Conservation (phyloP, 1,140 invertebrate species). For the Lepidurus arcticus region DNA sequence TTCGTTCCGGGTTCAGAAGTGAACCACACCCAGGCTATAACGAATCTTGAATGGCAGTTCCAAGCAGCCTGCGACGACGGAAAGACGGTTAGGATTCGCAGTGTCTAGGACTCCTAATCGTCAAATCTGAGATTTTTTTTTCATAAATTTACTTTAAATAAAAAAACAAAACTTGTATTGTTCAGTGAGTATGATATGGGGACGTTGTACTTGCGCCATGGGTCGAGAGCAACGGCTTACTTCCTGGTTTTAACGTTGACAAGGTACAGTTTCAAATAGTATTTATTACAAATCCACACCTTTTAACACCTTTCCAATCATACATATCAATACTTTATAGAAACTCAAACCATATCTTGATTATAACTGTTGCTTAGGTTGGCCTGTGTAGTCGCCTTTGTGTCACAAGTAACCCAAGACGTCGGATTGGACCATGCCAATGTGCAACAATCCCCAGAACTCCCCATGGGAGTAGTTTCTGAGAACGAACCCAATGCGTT, state of each 20-base stretch:
- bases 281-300: neutral
- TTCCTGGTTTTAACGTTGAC: constrained; percentile 7
- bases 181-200: constrained; percentile 7
- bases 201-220: neutral
- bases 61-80: neutral
- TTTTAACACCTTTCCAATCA: neutral
- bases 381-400: neutral
- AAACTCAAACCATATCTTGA: neutral
- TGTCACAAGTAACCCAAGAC: neutral
- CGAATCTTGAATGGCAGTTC: neutral
- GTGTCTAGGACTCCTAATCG: neutral
- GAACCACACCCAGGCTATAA: neutral
- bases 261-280: neutral
- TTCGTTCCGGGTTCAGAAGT: neutral
- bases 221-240: neutral
- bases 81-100: neutral
- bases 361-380: neutral
- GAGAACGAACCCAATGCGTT: neutral
- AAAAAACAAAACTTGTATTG: neutral
- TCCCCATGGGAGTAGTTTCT: neutral
- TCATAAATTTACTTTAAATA: neutral
- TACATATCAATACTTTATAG: neutral
- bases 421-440: neutral
- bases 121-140: neutral
- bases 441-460: neutral